These are phyloP conservation scores for Varanus komodoensis DNA, from an alignment of 2,113 vertebrate species.

Conservation along the genomic window DNA sequence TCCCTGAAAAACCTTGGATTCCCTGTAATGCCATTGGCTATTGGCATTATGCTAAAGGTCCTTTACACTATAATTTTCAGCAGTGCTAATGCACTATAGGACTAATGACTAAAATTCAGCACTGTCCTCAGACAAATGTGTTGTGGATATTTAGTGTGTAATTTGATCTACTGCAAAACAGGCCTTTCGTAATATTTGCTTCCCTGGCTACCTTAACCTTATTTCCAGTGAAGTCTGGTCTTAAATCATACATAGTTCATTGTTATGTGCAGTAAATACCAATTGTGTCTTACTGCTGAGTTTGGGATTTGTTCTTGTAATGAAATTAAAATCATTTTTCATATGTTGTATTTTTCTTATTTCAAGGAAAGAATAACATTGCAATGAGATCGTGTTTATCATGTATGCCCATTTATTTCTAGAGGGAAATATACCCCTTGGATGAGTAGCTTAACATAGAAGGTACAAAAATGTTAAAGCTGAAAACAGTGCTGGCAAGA, in stretches of 20 bases:
- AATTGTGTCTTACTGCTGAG: conserved; percentile 55
- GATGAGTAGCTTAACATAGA: no score
- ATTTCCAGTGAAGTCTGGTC: conserved; percentile 24
- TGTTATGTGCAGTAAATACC: conserved; percentile 42
- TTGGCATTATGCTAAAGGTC: no score
- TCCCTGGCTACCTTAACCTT: conserved; percentile 14
- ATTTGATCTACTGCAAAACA: neutral
- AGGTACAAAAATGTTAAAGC: no score
- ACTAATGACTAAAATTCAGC: neutral
- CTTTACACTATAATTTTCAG: no score
- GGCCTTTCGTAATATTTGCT: neutral
- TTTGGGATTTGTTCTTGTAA: conserved; percentile 45
- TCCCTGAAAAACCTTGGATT: no score
- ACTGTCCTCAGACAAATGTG: neutral
- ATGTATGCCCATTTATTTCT: conserved; percentile 57
- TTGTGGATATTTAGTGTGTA: neutral
- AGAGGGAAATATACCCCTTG: neutral
- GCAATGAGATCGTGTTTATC: conserved; percentile 56
- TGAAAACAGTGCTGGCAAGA: no score
- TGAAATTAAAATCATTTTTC: conserved; percentile 49
- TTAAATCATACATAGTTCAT: neutral
- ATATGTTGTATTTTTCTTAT: conserved; percentile 66
- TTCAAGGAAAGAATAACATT: conserved; percentile 67
- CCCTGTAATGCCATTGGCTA: no score
- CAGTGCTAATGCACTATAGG: no score